These are phyloP conservation scores for Geodia barretti DNA, from an alignment of 37 sponge, comb jelly and placozoan species.

Conservation along the genomic window DNA sequence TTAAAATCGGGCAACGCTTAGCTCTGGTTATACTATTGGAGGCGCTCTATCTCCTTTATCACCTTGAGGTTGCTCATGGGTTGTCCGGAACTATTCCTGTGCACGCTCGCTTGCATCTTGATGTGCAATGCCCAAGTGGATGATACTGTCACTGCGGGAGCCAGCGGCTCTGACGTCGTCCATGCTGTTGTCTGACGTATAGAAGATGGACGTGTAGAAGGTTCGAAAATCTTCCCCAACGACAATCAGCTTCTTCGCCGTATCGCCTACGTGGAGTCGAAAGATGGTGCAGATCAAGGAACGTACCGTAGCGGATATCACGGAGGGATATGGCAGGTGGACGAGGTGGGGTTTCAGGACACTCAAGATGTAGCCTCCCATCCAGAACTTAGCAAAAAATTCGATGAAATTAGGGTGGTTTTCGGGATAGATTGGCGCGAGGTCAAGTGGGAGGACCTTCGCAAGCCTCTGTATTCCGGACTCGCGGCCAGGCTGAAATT, in stretches of 20 bases:
- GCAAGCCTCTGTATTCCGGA: constrained; percentile 48
- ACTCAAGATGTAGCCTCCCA: constrained; percentile 23
- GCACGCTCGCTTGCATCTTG: no score
- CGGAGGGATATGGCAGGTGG: constrained; percentile 70
- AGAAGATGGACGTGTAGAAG: no score
- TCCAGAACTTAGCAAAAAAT: constrained; percentile 7
- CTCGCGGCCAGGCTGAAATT: constrained; percentile 48
- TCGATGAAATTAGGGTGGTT: constrained; percentile 2
- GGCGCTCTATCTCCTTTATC: no score
- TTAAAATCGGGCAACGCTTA: no score
- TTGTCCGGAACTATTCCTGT: no score
- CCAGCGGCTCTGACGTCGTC: no score
- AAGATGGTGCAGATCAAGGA: constrained; percentile 26
- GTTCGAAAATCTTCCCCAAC: no score
- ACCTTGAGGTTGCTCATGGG: no score
- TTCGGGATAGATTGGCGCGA: constrained; percentile 39
- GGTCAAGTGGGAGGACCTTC: constrained; percentile 33
- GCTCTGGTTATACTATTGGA: no score
- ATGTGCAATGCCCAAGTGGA: no score
- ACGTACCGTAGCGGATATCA: constrained; percentile 42
- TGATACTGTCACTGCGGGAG: no score
- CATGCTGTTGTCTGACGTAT: no score
- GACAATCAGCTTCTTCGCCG: constrained; percentile 18
- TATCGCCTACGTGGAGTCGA: constrained; percentile 37
- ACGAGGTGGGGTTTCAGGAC: constrained; percentile 13